These are phyloP conservation scores for Neuroterus valhalla DNA, from an alignment of 1,140 invertebrate species.

Conservation along the genomic window DNA sequence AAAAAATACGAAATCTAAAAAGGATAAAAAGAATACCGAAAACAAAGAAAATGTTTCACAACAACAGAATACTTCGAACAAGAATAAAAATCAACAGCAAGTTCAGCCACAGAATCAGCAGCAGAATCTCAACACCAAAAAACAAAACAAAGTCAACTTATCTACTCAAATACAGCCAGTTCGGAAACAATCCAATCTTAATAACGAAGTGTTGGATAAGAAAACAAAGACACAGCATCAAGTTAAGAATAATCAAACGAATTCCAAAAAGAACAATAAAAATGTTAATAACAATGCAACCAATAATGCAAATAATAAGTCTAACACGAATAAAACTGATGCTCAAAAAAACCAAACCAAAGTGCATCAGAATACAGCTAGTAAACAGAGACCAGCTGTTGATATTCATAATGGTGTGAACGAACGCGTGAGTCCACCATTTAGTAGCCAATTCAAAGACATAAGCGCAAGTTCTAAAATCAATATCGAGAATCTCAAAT, in stretches of 20 bases:
- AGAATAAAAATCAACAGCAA: slow-evolving; percentile 47
- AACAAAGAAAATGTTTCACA: slow-evolving; percentile 67
- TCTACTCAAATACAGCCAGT: slow-evolving; percentile 45
- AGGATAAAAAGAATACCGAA: slow-evolving; percentile 68
- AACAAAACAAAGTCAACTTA: slow-evolving; percentile 53
- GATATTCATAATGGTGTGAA: slow-evolving; percentile 42
- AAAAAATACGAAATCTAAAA: slow-evolving; percentile 64
- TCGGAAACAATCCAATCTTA: slow-evolving; percentile 52
- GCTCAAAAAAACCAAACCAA: slow-evolving; percentile 48
- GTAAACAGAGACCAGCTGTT: slow-evolving; percentile 47
- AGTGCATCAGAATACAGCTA: slow-evolving; percentile 13
- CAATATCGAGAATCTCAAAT: slow-evolving; percentile 80
- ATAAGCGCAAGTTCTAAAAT: slow-evolving; percentile 61
- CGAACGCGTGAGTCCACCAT: slow-evolving; percentile 50
- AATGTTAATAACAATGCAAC: slow-evolving; percentile 45
- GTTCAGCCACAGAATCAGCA: slow-evolving; percentile 28
- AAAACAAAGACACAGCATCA: slow-evolving; percentile 54
- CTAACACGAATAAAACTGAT: slow-evolving; percentile 44
- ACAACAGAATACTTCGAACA: slow-evolving; percentile 44
- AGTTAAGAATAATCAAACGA: slow-evolving; percentile 51
- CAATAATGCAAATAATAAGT: slow-evolving; percentile 42
- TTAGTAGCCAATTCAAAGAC: slow-evolving; percentile 66
- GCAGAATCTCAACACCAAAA: slow-evolving; percentile 52
- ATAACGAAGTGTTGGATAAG: slow-evolving; percentile 48
- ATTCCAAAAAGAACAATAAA: slow-evolving; percentile 54